Evolutionary conservation across 2,888 invertebrate species (phyloP).

Genomic region (Eumacrocentrus americanus): DNA sequence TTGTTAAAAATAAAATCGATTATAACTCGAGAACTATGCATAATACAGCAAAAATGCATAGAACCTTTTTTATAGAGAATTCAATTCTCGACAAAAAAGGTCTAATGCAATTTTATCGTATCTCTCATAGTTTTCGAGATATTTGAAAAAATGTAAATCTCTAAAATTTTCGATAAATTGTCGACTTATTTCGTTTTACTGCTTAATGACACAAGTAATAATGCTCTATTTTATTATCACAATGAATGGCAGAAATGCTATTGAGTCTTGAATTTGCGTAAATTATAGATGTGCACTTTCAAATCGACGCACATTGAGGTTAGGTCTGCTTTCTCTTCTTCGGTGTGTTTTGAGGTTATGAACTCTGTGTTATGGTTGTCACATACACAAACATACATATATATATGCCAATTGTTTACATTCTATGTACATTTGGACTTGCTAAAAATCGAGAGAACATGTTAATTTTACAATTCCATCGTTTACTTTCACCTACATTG

Average conservation of each 20-base stretch:
- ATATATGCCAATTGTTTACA: constrained; percentile 8
- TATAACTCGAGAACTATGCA: too few species aligned
- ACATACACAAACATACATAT: too few species aligned
- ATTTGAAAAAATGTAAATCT: too few species aligned
- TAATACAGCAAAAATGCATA: too few species aligned
- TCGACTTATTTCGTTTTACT: background rate
- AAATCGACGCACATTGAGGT: background rate
- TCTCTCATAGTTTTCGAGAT: too few species aligned
- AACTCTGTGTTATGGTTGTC: background rate
- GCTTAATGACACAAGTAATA: background rate
- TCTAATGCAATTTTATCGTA: too few species aligned
- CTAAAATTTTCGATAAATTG: too few species aligned
- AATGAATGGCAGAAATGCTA: background rate
- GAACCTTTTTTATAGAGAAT: too few species aligned
- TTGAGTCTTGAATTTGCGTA: constrained; percentile 1
- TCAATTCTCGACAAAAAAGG: too few species aligned
- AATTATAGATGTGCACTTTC: constrained; percentile 5
- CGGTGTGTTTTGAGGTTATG: constrained; percentile 7
- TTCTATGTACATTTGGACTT: background rate
- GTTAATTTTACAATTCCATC: background rate
- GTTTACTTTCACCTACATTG: background rate
- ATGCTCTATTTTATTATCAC: background rate
- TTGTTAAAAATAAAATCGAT: too few species aligned
- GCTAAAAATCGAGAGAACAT: background rate
- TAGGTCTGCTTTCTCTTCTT: constrained; percentile 2